Conservation (phyloP, 2,113 vertebrate genomes). For the Onychostoma macrolepis region DNA sequence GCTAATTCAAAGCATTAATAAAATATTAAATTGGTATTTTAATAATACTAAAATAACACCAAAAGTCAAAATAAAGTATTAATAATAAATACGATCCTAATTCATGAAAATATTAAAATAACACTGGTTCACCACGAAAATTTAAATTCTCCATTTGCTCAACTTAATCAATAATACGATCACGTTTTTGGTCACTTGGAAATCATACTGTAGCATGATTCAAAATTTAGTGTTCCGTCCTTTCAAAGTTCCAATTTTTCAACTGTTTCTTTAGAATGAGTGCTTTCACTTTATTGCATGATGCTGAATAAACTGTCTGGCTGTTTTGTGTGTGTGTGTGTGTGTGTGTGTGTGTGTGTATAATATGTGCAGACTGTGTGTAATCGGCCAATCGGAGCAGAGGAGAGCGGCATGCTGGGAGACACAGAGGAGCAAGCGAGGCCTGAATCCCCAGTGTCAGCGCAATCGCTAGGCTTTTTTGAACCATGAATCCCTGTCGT, state of each 20-base stretch:
- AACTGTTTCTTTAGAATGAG: not conserved
- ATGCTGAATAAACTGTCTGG: not conserved
- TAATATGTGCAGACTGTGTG: not conserved
- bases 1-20: too few species aligned
- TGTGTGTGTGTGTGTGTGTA: not conserved
- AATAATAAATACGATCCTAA: too few species aligned
- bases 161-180: not conserved
- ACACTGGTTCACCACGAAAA: not conserved
- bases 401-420: conserved; percentile 22
- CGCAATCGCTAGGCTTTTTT: conserved; percentile 31
- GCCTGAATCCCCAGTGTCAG: conserved; percentile 48
- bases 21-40: too few species aligned
- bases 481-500: conserved; percentile 39
- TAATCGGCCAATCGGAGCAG: conserved; percentile 25
- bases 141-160: not conserved
- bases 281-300: not conserved
- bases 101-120: too few species aligned
- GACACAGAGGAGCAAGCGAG: conserved; percentile 7
- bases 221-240: not conserved
- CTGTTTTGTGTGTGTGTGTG: not conserved
- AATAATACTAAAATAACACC: too few species aligned
- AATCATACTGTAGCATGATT: not conserved
- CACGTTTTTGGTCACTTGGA: not conserved
- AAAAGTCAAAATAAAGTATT: too few species aligned
- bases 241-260: not conserved